These are phyloP conservation scores for Boleophthalmus pectinirostris DNA, from an alignment of 2,113 vertebrate species.

Conservation along the genomic window DNA sequence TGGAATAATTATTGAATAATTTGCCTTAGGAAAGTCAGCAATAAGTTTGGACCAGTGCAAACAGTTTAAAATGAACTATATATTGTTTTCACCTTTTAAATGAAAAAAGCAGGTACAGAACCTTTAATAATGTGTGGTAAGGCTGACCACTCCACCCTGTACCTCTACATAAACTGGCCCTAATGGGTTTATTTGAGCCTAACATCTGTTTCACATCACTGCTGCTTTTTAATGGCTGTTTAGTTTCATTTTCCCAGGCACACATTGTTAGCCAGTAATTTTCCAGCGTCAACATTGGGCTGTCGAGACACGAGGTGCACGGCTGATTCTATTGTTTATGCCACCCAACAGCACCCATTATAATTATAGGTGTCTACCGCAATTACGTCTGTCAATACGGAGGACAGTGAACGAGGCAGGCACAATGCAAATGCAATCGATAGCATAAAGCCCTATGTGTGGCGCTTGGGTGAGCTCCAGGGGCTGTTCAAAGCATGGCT, in stretches of 20 bases:
- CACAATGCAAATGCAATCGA: conserved; percentile 46
- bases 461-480: not conserved
- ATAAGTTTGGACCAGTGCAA: too few species aligned
- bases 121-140: not conserved
- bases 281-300: conserved; percentile 19
- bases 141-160: not conserved
- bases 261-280: conserved; percentile 14
- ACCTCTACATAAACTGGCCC: not conserved
- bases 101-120: too few species aligned
- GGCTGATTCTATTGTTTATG: conserved; percentile 16
- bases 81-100: too few species aligned
- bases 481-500: not conserved
- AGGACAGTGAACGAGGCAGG: conserved; percentile 11
- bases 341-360: conserved; percentile 6
- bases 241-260: conserved; percentile 5
- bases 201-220: conserved; percentile 7
- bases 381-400: conserved; percentile 32
- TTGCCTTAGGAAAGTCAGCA: too few species aligned
- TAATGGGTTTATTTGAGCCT: not conserved
- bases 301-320: not conserved
- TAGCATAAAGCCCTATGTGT: conserved; percentile 22
- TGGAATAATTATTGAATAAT: too few species aligned
- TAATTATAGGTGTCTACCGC: conserved; percentile 35
- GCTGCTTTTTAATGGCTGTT: conserved; percentile 13
- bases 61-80: too few species aligned